These are phyloP conservation scores for Piscicola geometra DNA, from an alignment of 2,888 invertebrate species.

Conservation along the genomic window DNA sequence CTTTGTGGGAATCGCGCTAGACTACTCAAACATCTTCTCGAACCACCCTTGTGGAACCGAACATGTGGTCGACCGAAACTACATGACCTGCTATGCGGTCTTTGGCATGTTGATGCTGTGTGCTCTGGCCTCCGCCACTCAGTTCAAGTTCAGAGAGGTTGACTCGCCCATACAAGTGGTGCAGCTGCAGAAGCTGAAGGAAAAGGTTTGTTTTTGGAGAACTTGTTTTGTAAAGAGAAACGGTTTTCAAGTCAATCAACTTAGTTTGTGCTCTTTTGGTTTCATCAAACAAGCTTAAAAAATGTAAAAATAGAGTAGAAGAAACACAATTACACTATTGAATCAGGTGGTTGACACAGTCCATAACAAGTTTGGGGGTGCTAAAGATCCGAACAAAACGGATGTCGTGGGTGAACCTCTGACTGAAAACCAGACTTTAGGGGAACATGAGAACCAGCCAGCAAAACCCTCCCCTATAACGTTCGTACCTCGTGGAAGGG, in stretches of 20 bases:
- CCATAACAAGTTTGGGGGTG: not conserved
- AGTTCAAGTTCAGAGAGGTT: slow-evolving; percentile 64
- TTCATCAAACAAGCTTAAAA: not conserved
- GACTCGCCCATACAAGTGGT: slow-evolving; percentile 41
- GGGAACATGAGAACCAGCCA: not conserved
- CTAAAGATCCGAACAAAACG: not conserved
- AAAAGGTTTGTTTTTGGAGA: slow-evolving; percentile 43
- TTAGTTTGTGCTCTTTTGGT: not conserved
- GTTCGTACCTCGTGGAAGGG: slow-evolving; percentile 42
- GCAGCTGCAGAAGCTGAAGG: slow-evolving; percentile 48
- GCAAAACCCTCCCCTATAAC: slow-evolving; percentile 36
- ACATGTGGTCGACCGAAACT: slow-evolving; percentile 87
- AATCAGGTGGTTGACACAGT: slow-evolving; percentile 15
- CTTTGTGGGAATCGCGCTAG: slow-evolving; percentile 74
- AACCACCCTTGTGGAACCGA: slow-evolving; percentile 79
- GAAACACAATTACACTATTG: too few relatives aligned
- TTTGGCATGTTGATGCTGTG: slow-evolving; percentile 94
- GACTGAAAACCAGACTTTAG: not conserved
- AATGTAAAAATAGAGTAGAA: too few relatives aligned
- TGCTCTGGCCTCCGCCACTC: slow-evolving; percentile 83
- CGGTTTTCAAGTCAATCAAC: too few relatives aligned
- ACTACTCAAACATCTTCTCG: slow-evolving; percentile 92
- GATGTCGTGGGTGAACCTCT: not conserved
- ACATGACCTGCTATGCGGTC: slow-evolving; percentile 95
- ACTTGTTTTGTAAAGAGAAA: too few relatives aligned